Evolutionary conservation across 2,797 vertebrate species (phyloP).

Genomic region (Lacerta agilis): DNA sequence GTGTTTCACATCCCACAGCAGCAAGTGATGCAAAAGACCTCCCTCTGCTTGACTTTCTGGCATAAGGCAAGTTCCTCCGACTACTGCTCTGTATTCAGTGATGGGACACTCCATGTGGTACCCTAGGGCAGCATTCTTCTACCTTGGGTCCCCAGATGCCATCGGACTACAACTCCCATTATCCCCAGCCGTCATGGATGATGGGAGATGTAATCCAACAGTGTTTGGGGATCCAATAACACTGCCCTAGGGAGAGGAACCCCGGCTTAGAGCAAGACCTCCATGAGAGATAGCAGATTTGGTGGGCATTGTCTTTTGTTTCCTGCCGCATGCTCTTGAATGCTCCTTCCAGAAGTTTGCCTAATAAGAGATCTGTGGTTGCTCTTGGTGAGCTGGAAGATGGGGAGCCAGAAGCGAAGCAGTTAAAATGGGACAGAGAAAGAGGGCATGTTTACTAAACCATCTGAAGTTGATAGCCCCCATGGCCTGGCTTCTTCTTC

Average conservation of each 20-base stretch:
- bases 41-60: neutral
- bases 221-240: too few species aligned
- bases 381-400: slow-evolving; percentile 48
- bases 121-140: too few species aligned
- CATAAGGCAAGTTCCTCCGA: too few species aligned
- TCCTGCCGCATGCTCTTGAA: neutral
- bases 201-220: too few species aligned
- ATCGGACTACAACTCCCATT: too few species aligned
- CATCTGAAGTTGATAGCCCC: slow-evolving; percentile 86
- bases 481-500: slow-evolving; percentile 57
- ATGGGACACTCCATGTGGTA: too few species aligned
- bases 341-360: neutral
- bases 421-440: slow-evolving; percentile 81
- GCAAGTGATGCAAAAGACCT: neutral
- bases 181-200: too few species aligned
- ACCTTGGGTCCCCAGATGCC: too few species aligned
- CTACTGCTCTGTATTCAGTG: too few species aligned
- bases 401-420: slow-evolving; percentile 80
- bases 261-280: neutral
- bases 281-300: neutral
- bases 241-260: neutral
- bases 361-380: slow-evolving; percentile 14
- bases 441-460: slow-evolving; percentile 90
- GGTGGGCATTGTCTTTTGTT: neutral
- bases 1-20: too few species aligned